Base-by-base conservation (phyloP, 2,888 invertebrate genomes). In the Eupeodes latifasciatus region DNA sequence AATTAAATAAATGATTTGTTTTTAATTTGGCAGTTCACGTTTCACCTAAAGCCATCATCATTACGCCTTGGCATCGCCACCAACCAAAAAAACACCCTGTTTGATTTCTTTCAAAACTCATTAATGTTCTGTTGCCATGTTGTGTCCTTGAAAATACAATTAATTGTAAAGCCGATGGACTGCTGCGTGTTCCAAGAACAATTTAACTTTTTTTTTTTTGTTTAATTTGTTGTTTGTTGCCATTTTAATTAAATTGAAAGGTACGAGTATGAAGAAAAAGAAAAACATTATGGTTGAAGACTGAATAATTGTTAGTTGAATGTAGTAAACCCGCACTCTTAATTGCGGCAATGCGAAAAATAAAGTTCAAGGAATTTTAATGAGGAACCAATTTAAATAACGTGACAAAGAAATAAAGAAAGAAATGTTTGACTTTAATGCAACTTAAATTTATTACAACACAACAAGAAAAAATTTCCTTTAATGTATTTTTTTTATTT, bases 211-310 rank as follows among this genome's bases (percentile, higher is more conserved):
- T 67, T 49, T 66, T n/a, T 27, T 49, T 85, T 47, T 81, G 27
- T 27, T 27, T 27, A 27, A 27, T 27, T 27, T 27, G 27, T 27
- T 27, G 27, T 64, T 62, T 74, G n/a, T 67, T 19, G 53, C 19
- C n/a, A 59, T 59, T 91, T 91, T 14, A 90, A 93, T 59, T 72
- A 59, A 59, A 72, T 59, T 57, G 27, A 59, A 57, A 47, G n/a
- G 57, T 59, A 71, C 4, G 40, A 44, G 57, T 59, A 71, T 7
- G 40, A 44, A 12, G 27, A 12, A 9, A 57, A 62, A 44, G 6
- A 44, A 62, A 16, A 55, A 71, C 67, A 69, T 51, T 69, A 53
- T 14, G 69, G 40, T 36, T 69, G 53, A 67, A 14, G 27, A 67
- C 0, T 71, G n/a, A 69, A 69, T 53, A 34, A 51, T 53, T 36